Percentiles rank a stretch among this genome's conserved stretches.
Conservation (phyloP, 1,140 invertebrate genomes). For the Pseudomyrmex cubaensis region DNA sequence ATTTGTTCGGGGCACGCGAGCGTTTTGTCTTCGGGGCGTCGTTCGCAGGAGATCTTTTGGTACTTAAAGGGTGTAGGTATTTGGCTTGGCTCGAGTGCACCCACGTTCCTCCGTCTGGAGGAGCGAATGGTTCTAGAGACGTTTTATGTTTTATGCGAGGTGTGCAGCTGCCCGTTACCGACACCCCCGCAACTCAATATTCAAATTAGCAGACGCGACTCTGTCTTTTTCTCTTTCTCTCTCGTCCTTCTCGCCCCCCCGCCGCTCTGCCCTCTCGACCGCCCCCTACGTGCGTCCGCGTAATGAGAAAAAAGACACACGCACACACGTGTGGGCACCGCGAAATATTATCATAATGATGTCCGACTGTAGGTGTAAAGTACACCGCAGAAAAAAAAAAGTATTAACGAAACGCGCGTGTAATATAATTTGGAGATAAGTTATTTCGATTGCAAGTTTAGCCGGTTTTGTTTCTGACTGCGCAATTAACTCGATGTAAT, state of each 20-base stretch:
- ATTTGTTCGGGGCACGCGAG: constrained; percentile 68
- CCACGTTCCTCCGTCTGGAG: constrained; percentile 69
- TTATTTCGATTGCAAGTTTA: neutral
- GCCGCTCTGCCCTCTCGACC: constrained; percentile 35
- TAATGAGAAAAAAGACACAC: constrained; percentile 72
- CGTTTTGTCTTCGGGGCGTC: constrained; percentile 74
- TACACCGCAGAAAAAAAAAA: constrained; percentile 31
- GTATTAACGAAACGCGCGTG: constrained; percentile 16
- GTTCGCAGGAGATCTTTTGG: constrained; percentile 69
- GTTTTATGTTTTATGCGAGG: constrained; percentile 82
- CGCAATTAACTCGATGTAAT: constrained; percentile 26
- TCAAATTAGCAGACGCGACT: constrained; percentile 80
- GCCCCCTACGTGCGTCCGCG: constrained; percentile 53
- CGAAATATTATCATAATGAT: constrained; percentile 76
- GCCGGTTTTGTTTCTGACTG: neutral
- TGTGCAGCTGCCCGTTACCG: constrained; percentile 81
- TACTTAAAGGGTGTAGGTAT: constrained; percentile 44
- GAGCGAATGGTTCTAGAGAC: constrained; percentile 76
- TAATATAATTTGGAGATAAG: constrained; percentile 27
- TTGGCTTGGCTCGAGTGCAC: constrained; percentile 64
- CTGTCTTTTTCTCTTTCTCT: constrained; percentile 33
- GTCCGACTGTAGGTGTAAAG: constrained; percentile 63
- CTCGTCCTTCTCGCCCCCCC: constrained; percentile 28
- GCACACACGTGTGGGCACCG: constrained; percentile 17
- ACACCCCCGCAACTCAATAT: constrained; percentile 84